Evolutionary conservation across 2,113 vertebrate species (phyloP), one percentile per base, ranked within the genome.

Genomic region (Nyctibius bracteatus): DNA sequence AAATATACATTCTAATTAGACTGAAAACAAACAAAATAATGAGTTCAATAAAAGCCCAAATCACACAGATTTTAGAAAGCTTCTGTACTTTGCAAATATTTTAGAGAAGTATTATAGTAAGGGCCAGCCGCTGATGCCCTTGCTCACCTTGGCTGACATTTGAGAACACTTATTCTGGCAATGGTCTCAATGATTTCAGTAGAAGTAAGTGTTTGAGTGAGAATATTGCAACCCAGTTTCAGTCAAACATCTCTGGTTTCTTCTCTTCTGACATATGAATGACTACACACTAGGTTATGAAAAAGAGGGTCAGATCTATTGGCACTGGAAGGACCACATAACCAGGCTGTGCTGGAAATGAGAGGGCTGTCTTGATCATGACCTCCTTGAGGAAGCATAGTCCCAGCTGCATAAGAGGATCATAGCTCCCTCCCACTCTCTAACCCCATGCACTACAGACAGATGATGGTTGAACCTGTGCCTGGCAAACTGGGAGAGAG

Each of bases 381-480:
- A 23, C 21, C 35, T 71, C 30, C 44, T 46, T 41, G 37, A 80
- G 43, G 49, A 80, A 35, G 8, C 31, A 7, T 10, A 59, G 20
- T 37, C 20, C 14, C 39, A 58, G 20, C n/a, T 66, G 33, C 16
- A 2, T 49, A 24, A 61, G 24, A 59, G 23, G 17, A 43, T 18
- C 20, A 7, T 11, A n/a, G 33, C 24, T 89, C 35, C 21, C 28
- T 81, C 35, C 19, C 0, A 1, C 7, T 54, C 23, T 59, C n/a
- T 54, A 41, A 39, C 17, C 30, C 14, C 6, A 3, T 35, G 25
- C 0, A 1, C 35, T 33, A 41, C 7, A 25, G 24, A 14, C 1
- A 63, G 66, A 23, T 51, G 8, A 33, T 41, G 28, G 20, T 8
- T 81, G 55, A 61, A 33, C 12, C n/a, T 71, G 19, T 39, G 55